Conservation (phyloP, 2,797 vertebrate species). For the Selene dorsalis region DNA sequence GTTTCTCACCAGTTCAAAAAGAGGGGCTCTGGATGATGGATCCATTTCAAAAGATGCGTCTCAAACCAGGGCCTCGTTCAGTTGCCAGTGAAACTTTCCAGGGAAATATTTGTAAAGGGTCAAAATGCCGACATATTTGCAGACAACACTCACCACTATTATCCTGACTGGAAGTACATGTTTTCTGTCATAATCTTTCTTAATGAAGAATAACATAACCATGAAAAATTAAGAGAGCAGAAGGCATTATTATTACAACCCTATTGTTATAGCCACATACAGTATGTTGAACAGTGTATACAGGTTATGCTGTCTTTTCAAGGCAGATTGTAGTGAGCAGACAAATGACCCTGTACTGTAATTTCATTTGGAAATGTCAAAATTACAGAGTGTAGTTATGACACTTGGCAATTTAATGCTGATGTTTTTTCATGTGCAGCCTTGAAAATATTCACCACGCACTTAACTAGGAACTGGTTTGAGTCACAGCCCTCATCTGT, state of each 20-base stretch:
- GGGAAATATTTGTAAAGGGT: background rate
- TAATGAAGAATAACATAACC: background rate
- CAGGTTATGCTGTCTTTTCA: background rate
- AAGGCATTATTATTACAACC: background rate
- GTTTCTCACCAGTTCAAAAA: conserved; percentile 31
- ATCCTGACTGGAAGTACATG: conserved; percentile 3
- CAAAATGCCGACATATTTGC: conserved; percentile 2
- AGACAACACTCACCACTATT: background rate
- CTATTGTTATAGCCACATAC: conserved; percentile 18
- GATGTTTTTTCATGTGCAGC: conserved; percentile 2
- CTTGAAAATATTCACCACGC: conserved; percentile 15
- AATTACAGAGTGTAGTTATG: conserved; percentile 6
- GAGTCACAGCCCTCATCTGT: conserved; percentile 51
- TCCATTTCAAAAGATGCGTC: conserved; percentile 9
- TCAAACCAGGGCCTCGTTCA: conserved; percentile 48
- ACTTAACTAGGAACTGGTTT: conserved; percentile 36
- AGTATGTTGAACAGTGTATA: conserved; percentile 27
- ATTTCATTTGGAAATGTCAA: conserved; percentile 18
- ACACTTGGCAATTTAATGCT: conserved; percentile 24
- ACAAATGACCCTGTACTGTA: background rate
- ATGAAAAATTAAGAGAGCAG: background rate
- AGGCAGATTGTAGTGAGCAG: background rate
- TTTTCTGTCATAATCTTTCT: conserved; percentile 11
- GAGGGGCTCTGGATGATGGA: conserved; percentile 14
- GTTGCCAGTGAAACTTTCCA: conserved; percentile 15